Conservation (phyloP, 2,888 invertebrate genomes). For the Syrphus vitripennis region DNA sequence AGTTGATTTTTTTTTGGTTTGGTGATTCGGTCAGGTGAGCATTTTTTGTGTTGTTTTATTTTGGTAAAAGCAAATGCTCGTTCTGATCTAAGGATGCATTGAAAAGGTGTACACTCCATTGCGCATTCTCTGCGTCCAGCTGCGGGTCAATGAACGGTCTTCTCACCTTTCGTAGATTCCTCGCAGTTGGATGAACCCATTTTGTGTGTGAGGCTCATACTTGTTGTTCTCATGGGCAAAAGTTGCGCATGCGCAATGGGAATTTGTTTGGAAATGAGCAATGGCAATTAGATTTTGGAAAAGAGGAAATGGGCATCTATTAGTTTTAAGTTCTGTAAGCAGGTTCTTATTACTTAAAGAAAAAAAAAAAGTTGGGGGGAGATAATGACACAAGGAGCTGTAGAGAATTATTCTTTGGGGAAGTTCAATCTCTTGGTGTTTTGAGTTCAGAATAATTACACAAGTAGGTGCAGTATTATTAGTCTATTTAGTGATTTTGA, state of each 20-base stretch:
- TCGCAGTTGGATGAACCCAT: constrained; percentile 62
- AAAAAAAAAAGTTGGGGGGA: background rate
- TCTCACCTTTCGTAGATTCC: constrained; percentile 69
- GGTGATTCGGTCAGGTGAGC: constrained; percentile 61
- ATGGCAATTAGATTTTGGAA: constrained; percentile 32
- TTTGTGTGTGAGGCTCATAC: constrained; percentile 39
- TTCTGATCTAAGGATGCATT: constrained; percentile 67
- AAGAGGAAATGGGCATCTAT: constrained; percentile 40
- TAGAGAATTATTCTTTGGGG: background rate
- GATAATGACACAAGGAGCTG: background rate
- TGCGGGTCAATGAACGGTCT: constrained; percentile 67
- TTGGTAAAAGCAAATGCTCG: constrained; percentile 54
- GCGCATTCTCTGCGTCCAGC: constrained; percentile 53
- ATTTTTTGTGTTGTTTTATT: constrained; percentile 9
- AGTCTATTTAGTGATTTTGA: no score
- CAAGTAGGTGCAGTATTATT: no score
- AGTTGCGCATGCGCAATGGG: background rate
- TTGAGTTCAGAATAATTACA: background rate
- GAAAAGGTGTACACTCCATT: constrained; percentile 57
- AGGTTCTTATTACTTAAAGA: constrained; percentile 6
- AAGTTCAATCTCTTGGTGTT: background rate
- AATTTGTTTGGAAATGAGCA: constrained; percentile 28
- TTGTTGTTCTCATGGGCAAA: constrained; percentile 36
- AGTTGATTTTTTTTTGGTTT: background rate
- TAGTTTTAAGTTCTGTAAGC: constrained; percentile 11